Evolutionary conservation across 2,113 vertebrate species (phyloP).

Genomic region (Callipepla californica): DNA sequence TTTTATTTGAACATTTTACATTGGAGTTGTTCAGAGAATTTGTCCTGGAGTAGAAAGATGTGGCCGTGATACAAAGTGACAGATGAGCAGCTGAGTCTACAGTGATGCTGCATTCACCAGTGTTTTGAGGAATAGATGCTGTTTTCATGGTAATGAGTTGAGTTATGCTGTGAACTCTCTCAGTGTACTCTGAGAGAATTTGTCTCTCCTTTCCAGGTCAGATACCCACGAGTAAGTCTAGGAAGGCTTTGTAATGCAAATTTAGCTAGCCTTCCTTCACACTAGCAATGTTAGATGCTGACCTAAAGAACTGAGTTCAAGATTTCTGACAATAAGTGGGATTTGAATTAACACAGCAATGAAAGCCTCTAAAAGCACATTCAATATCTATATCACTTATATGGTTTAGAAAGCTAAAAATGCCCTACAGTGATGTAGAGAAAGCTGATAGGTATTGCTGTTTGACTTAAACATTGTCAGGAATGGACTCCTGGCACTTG

Average conservation of each 20-base stretch:
- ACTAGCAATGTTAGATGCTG: constrained; percentile 47
- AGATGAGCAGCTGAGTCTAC: neutral
- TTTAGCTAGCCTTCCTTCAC: neutral
- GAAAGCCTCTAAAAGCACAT: neutral
- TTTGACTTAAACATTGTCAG: neutral
- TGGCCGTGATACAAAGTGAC: neutral
- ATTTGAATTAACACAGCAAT: neutral
- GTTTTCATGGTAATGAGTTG: neutral
- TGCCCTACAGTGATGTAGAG: neutral
- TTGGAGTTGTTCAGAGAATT: neutral
- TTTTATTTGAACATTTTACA: neutral
- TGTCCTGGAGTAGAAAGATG: neutral
- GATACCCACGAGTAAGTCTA: constrained; percentile 37
- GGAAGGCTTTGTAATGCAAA: constrained; percentile 62
- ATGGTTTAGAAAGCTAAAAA: neutral
- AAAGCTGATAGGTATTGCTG: neutral
- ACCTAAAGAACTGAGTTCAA: constrained; percentile 54
- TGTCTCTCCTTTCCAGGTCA: constrained; percentile 53
- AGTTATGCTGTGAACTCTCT: neutral
- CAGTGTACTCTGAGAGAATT: constrained; percentile 15
- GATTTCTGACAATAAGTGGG: constrained; percentile 53
- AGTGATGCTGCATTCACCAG: neutral
- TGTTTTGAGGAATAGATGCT: neutral
- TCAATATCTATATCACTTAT: neutral
- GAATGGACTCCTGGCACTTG: neutral